Evolutionary conservation across 2,797 vertebrate genomes (phyloP).

Genomic region (Salmo trutta): DNA sequence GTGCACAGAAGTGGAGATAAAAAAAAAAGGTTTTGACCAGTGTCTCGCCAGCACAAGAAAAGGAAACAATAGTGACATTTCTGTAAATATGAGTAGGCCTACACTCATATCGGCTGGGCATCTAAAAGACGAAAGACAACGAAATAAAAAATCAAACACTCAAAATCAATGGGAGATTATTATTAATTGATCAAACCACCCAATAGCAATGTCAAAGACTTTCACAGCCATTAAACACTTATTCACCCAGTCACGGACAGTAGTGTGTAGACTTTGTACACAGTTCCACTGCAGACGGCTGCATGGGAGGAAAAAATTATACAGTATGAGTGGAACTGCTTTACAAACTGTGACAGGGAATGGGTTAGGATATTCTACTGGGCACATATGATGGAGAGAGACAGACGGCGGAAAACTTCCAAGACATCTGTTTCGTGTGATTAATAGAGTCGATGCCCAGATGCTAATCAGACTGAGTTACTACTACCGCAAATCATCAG

Average conservation of each 20-base stretch:
- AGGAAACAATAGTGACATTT: background rate
- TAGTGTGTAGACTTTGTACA: background rate
- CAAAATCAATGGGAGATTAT: background rate
- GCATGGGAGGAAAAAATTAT: background rate
- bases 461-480: slow-evolving; percentile 31
- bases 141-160: background rate
- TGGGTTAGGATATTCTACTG: slow-evolving; percentile 30
- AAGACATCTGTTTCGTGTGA: slow-evolving; percentile 54
- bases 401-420: slow-evolving; percentile 60
- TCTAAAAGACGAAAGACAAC: background rate
- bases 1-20: background rate
- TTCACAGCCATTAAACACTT: background rate
- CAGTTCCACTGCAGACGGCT: background rate
- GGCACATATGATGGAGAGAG: slow-evolving; percentile 19
- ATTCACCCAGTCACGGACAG: background rate
- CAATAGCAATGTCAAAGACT: background rate
- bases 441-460: slow-evolving; percentile 27
- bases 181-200: background rate
- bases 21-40: background rate
- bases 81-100: background rate
- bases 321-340: background rate
- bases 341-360: slow-evolving; percentile 23
- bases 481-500: slow-evolving; percentile 9
- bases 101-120: background rate
- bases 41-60: background rate